Evolutionary conservation across 2,113 vertebrate genomes (phyloP).

Genomic region (Atlantisia rogersi): DNA sequence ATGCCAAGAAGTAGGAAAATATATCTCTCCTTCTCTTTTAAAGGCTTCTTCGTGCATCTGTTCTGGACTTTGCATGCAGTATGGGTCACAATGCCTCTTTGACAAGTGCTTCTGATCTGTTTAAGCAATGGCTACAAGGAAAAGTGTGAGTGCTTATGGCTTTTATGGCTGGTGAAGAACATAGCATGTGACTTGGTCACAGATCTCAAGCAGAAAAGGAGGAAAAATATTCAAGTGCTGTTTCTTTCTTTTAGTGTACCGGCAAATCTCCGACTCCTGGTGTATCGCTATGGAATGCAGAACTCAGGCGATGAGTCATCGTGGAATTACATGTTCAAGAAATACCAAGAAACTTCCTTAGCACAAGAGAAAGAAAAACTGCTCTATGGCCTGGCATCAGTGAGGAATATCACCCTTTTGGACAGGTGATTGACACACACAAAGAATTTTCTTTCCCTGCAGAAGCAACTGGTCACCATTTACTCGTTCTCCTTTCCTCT

Average conservation of each 20-base stretch:
- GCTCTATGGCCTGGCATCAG: conserved; percentile 91
- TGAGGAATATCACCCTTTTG: conserved; percentile 81
- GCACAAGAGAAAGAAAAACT: conserved; percentile 98
- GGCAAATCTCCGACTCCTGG: conserved; percentile 89
- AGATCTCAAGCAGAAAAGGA: background rate
- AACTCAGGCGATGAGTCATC: conserved; percentile 72
- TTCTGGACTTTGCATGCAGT: conserved; percentile 86
- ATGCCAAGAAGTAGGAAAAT: background rate
- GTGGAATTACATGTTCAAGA: conserved; percentile 86
- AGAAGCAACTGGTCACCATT: background rate
- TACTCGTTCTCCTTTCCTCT: background rate
- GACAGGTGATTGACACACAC: conserved; percentile 73
- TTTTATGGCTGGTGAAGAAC: background rate
- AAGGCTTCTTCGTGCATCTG: conserved; percentile 87
- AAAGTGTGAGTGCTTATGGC: conserved; percentile 42
- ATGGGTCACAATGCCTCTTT: conserved; percentile 79
- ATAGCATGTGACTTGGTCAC: background rate
- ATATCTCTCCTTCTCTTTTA: background rate
- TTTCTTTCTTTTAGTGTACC: conserved; percentile 73
- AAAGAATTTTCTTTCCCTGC: background rate
- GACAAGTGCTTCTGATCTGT: conserved; percentile 72
- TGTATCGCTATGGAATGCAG: conserved; percentile 95
- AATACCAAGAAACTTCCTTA: conserved; percentile 81
- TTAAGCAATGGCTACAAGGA: conserved; percentile 80
- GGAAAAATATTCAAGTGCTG: background rate